A percentile compares a stretch with the other conserved stretches of the same genome.
These are phyloP conservation scores for Caranx melampygus DNA, from an alignment of 2,113 vertebrate genomes.

Conservation along the genomic window DNA sequence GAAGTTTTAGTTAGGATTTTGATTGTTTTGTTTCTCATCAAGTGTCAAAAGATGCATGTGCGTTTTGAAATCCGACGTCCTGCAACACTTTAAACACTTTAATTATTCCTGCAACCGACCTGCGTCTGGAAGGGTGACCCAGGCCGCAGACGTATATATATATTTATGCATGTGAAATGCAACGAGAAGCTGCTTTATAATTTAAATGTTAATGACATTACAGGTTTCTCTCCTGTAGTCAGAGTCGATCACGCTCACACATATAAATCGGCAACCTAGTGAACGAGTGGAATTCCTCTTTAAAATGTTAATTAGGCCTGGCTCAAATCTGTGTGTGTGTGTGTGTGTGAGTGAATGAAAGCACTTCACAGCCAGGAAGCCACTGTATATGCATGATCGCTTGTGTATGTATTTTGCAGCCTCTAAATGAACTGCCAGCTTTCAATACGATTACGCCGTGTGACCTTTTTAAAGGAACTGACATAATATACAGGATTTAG, in stretches of 20 bases:
- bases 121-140: slow-evolving; percentile 1
- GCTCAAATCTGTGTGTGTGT: slow-evolving; percentile 32
- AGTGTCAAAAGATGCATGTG: not conserved
- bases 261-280: slow-evolving; percentile 63
- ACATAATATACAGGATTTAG: slow-evolving; percentile 40
- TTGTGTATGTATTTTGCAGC: slow-evolving; percentile 43
- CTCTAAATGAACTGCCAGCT: slow-evolving; percentile 62
- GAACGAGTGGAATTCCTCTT: slow-evolving; percentile 65
- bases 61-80: too few species aligned
- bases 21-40: not conserved
- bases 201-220: slow-evolving; percentile 71
- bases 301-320: slow-evolving; percentile 72
- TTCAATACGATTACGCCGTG: slow-evolving; percentile 32
- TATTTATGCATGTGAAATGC: slow-evolving; percentile 36
- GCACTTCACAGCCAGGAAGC: slow-evolving; percentile 8
- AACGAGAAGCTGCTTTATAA: slow-evolving; percentile 40
- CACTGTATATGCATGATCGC: slow-evolving; percentile 49
- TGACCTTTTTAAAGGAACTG: slow-evolving; percentile 62
- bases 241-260: slow-evolving; percentile 42
- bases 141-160: not conserved
- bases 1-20: too few species aligned
- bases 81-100: too few species aligned
- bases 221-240: slow-evolving; percentile 56
- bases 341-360: slow-evolving; percentile 7
- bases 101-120: not conserved